These are phyloP conservation scores for Drosophila multiciliata DNA, from an alignment of 2,888 invertebrate genomes.

Conservation along the genomic window DNA sequence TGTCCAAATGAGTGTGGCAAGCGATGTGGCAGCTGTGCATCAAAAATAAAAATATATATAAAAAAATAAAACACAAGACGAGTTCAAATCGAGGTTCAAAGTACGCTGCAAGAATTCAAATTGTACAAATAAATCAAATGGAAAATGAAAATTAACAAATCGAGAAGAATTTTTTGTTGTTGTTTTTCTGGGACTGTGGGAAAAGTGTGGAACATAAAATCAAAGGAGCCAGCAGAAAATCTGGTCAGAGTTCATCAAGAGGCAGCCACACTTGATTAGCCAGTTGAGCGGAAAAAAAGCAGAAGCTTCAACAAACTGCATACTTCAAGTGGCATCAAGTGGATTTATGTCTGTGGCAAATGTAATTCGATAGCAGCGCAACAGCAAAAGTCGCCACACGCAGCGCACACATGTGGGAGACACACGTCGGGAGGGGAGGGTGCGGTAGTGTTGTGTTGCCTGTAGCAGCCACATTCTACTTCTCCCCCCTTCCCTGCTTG, in stretches of 20 bases:
- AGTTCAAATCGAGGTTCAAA: constrained; percentile 41
- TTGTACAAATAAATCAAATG: constrained; percentile 62
- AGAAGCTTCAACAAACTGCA: neutral
- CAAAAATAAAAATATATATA: constrained; percentile 30
- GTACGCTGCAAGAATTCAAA: constrained; percentile 46
- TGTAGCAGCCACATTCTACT: neutral
- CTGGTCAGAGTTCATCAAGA: constrained; percentile 24
- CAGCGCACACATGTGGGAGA: constrained; percentile 27
- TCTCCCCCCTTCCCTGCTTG: neutral
- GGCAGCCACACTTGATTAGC: constrained; percentile 50
- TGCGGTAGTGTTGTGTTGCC: constrained; percentile 1
- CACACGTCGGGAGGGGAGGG: neutral
- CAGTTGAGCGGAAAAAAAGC: neutral
- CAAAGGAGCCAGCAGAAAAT: constrained; percentile 8
- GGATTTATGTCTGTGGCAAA: constrained; percentile 13
- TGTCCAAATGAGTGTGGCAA: constrained; percentile 24
- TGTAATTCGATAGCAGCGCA: constrained; percentile 58
- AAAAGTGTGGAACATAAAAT: constrained; percentile 16
- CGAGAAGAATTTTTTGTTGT: neutral
- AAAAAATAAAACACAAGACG: constrained; percentile 1
- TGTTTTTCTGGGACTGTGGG: constrained; percentile 35
- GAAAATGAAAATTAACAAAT: constrained; percentile 29
- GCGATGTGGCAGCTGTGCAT: constrained; percentile 52
- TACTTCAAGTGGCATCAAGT: constrained; percentile 39
- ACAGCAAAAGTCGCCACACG: constrained; percentile 45